Evolutionary conservation across 2,888 invertebrate species (phyloP).

Genomic region (Sceliomorpha sp.): DNA sequence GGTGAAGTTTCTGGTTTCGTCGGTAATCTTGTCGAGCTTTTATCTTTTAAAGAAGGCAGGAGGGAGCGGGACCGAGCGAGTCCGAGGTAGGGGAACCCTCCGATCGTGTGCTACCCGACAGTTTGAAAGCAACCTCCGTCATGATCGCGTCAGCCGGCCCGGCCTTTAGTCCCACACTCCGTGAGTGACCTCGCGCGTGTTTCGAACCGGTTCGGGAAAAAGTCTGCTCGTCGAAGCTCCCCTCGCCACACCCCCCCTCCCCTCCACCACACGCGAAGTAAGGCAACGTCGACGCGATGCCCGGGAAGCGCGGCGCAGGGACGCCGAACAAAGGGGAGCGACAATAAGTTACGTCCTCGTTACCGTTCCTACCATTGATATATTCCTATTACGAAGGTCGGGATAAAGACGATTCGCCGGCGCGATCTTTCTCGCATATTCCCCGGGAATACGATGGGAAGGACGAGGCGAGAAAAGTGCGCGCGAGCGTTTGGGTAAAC

Average conservation of each 20-base stretch:
- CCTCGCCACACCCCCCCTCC: no score
- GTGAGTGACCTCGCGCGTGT: conserved; percentile 61
- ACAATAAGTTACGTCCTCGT: no score
- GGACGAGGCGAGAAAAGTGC: no score
- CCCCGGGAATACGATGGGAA: no score
- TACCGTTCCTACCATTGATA: no score
- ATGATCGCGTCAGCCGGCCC: conserved; percentile 77
- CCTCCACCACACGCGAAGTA: no score
- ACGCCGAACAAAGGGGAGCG: no score
- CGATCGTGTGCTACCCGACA: conserved; percentile 75
- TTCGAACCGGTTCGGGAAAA: conserved; percentile 61
- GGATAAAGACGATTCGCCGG: no score
- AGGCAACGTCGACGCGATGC: conserved; percentile 20
- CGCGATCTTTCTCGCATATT: no score
- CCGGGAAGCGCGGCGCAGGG: conserved; percentile 5
- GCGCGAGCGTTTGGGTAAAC: no score
- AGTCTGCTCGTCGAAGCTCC: conserved; percentile 40
- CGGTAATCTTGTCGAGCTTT: conserved; percentile 55
- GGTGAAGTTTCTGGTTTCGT: conserved; percentile 44
- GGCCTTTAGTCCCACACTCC: conserved; percentile 62
- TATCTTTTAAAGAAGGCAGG: conserved; percentile 61
- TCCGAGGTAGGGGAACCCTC: conserved; percentile 68
- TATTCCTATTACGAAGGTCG: no score
- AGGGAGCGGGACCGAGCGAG: conserved; percentile 60
- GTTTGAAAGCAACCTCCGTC: conserved; percentile 78